Evolutionary conservation across 2,113 vertebrate genomes (phyloP), one percentile per base, ranked within the genome.

Genomic region (Rousettus leschenaultii): DNA sequence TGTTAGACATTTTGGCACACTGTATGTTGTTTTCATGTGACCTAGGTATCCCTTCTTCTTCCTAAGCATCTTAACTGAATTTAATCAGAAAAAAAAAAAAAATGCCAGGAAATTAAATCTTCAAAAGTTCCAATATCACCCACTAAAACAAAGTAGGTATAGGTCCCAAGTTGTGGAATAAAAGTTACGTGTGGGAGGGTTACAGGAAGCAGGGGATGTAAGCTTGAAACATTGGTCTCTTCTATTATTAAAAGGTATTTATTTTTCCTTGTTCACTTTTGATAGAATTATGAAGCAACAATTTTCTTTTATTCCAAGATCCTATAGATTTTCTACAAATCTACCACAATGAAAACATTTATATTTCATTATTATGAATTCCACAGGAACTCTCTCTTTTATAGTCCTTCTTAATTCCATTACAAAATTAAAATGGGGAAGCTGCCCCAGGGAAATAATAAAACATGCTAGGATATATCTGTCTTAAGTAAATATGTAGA

Each of bases 351-450:
- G 78, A 92, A 97, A 97, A 97, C 85, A 96, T 97, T 96, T 95
- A 96, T 95, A 97, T 95, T 96, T 97, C 78, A 96, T 97, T 89
- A 96, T 97, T 93, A 48, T 16, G 84, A 51, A 96, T 97, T 97
- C 92, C 86, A 89, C 73, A 91, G 86, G 82, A 97, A 71, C 30
- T 68, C 19, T 95, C 30, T 95, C 70, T 77, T 93, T 96, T 88
- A 86, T 48, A 91, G 6, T 61, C 87, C 87, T 70, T 89, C 85
- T 97, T 92, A 96, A 86, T 96, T 97, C 95, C 78, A 90, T 88
- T 94, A 61, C 68, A 79, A 95, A 97, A 97, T 97, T 97, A 97
- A 97, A 97, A 91, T 66, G 33, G 57, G 30, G 15, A 97, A 33
- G 10, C 92, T 88, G 77, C 83, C 85, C 73, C 71, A 22, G 90